Base-by-base conservation (phyloP, 2,797 vertebrate species). In the Nyctalus aviator region DNA sequence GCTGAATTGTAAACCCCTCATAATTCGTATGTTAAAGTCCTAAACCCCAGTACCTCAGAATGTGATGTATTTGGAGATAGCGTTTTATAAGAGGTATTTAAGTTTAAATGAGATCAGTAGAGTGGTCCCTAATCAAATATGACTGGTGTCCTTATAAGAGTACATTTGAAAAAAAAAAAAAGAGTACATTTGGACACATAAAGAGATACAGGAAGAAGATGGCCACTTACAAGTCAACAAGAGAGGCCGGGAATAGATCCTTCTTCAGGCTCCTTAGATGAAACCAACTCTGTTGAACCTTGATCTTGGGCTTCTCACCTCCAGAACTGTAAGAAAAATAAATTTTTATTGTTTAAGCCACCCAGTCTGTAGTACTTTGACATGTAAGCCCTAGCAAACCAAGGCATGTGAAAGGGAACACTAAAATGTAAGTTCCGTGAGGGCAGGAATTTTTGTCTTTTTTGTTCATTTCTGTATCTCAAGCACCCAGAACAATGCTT, bases 311-410 rank as follows among this genome's bases (percentile, higher is more conserved):
- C 27, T 88, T 75, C 55, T 30, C 59, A 27, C n/a, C 32, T 88
- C n/a, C 37, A 75, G 27, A 64, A 75, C 5, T 78, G 37, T 48
- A 93, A 93, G 30, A 92, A 91, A 96, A 72, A 82, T 48, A 68
- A 77, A 84, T 25, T 59, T 87, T 68, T 90, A 13, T 72, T 50
- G 48, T 64, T 92, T 82, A 57, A 68, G 10, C 21, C 69, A 37
- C 20, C 48, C 13, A 41, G 15, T 68, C 64, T 64, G 4, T 75
- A 14, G 27, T 32, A 71, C 23, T 79, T 88, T 68, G 46, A 32
- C 81, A 72, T 12, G 23, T 44, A 84, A 86, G 68, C 9, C n/a
- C 30, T 86, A 88, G 76, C 5, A 91, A 95, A 73, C 30, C 37
- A 73, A 55, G 6, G 77, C 23, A 41, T 18, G 2, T 85, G 41